Evolutionary conservation across 1,140 invertebrate species (phyloP).

Genomic region (Andricus grossulariae): DNA sequence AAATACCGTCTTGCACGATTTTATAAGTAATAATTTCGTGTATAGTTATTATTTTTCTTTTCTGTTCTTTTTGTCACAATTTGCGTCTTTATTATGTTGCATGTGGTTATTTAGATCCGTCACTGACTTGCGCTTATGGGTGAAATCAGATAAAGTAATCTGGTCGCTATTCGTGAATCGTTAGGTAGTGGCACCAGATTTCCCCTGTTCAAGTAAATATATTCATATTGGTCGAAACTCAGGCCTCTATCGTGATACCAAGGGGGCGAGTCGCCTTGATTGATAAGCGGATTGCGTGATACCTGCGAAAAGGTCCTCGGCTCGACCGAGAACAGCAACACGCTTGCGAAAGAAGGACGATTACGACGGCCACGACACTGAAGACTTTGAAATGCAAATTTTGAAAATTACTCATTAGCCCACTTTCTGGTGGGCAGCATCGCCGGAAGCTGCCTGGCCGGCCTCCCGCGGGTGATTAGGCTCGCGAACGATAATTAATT

Average conservation of each 20-base stretch:
- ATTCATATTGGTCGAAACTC: conserved; percentile 56
- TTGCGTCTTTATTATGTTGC: background rate
- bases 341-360: conserved; percentile 35
- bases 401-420: conserved; percentile 50
- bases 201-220: conserved; percentile 42
- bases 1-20: background rate
- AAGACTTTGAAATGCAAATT: conserved; percentile 56
- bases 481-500: conserved; percentile 36
- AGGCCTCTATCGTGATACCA: conserved; percentile 39
- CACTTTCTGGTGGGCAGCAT: conserved; percentile 34
- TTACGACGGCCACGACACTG: conserved; percentile 22
- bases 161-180: conserved; percentile 20
- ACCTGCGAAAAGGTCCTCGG: conserved; percentile 38
- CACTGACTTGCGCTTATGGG: background rate
- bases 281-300: conserved; percentile 58
- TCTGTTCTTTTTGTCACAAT: conserved; percentile 12
- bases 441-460: conserved; percentile 23
- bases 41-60: background rate
- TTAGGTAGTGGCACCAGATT: background rate
- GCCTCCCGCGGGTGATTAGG: conserved; percentile 25
- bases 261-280: conserved; percentile 48
- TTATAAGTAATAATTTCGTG: background rate
- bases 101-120: conserved; percentile 5
- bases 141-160: conserved; percentile 21
- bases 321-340: conserved; percentile 26